Conservation (phyloP, 2,888 invertebrate species). For the Chrysopilus asiliformis region DNA sequence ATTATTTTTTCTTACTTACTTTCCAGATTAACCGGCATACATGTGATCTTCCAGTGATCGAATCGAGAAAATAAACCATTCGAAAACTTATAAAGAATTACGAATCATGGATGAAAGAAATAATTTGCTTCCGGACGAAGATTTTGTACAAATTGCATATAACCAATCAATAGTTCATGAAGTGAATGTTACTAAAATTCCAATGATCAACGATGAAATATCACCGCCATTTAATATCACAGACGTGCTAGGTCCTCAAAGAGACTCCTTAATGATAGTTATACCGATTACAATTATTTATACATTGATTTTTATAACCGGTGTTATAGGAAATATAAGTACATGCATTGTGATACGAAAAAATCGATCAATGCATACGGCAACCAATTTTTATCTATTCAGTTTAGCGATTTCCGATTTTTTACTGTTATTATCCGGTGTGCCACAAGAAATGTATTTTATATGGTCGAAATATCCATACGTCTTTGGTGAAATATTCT, state of each 20-base stretch:
- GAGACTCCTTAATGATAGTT: constrained; percentile 48
- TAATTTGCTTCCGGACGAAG: too few relatives aligned
- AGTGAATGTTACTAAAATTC: too few relatives aligned
- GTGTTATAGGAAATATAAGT: constrained; percentile 66
- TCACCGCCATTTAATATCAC: constrained; percentile 3
- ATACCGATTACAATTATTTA: constrained; percentile 66
- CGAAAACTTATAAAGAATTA: too few relatives aligned
- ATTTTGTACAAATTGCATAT: too few relatives aligned
- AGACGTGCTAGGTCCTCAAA: constrained; percentile 26
- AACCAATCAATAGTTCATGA: too few relatives aligned
- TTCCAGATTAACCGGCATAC: too few relatives aligned
- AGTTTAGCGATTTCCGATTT: constrained; percentile 75
- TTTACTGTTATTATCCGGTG: constrained; percentile 56
- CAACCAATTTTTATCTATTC: constrained; percentile 71
- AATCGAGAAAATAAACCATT: too few relatives aligned
- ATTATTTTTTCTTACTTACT: too few relatives aligned
- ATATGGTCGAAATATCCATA: constrained; percentile 68
- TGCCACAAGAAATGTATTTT: constrained; percentile 69
- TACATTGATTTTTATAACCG: constrained; percentile 60
- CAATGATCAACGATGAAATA: too few relatives aligned
- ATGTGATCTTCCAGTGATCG: too few relatives aligned
- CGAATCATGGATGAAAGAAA: too few relatives aligned
- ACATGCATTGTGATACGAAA: constrained; percentile 74
- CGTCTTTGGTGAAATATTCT: constrained; percentile 65
- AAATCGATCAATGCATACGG: constrained; percentile 72